Conservation (phyloP, 92 coral and sea anemone species). For the Scolanthus callimorphus region DNA sequence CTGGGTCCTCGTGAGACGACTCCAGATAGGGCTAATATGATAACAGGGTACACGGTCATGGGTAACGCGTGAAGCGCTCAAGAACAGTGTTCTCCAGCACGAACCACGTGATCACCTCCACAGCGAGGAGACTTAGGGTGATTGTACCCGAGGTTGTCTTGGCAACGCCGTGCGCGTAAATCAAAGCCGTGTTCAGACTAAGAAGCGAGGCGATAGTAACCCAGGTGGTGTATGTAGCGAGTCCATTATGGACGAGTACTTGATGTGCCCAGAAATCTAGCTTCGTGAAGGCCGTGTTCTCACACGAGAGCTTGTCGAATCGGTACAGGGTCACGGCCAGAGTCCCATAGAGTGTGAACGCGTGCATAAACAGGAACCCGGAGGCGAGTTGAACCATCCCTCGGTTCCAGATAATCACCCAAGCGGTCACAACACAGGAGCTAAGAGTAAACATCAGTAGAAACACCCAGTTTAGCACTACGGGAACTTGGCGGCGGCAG, state of each 20-base stretch:
- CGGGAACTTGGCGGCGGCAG: slow-evolving; percentile 35
- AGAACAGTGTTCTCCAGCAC: slow-evolving; percentile 53
- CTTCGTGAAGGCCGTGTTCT: slow-evolving; percentile 6
- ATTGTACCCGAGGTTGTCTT: slow-evolving; percentile 35
- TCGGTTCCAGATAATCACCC: slow-evolving; percentile 43
- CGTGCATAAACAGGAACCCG: slow-evolving; percentile 6
- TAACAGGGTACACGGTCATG: slow-evolving; percentile 68
- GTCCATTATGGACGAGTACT: slow-evolving; percentile 47
- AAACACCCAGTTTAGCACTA: slow-evolving; percentile 44
- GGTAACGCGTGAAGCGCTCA: slow-evolving; percentile 27
- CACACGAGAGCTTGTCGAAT: slow-evolving; percentile 8
- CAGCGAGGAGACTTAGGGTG: slow-evolving; percentile 43
- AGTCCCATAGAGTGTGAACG: slow-evolving; percentile 34
- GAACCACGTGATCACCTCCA: slow-evolving; percentile 44
- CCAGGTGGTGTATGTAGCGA: slow-evolving; percentile 57
- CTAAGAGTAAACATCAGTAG: slow-evolving; percentile 43
- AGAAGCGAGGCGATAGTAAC: slow-evolving; percentile 48
- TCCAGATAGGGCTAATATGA: slow-evolving; percentile 46
- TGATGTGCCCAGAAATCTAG: slow-evolving; percentile 56
- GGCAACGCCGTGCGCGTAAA: slow-evolving; percentile 36
- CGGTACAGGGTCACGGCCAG: slow-evolving; percentile 40
- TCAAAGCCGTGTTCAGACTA: slow-evolving; percentile 36
- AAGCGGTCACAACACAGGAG: slow-evolving; percentile 42
- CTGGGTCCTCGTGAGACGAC: slow-evolving; percentile 21
- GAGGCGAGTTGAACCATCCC: slow-evolving; percentile 15